A percentile compares a stretch with the other conserved stretches of the same genome.
phyloP scores from a whole-genome alignment of 2,797 vertebrate species.

The Myotis planiceps region DNA sequence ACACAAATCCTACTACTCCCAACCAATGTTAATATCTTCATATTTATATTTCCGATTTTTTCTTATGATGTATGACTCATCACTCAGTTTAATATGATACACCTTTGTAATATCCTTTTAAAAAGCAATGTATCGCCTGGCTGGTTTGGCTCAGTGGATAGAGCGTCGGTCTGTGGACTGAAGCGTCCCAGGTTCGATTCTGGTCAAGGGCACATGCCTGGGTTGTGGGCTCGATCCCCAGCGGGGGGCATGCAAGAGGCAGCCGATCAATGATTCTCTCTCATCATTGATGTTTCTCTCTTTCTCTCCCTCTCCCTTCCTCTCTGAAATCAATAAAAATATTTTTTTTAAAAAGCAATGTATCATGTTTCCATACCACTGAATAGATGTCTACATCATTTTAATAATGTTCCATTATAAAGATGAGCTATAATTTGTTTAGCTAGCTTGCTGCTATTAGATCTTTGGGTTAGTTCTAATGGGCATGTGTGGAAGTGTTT shows the following conservation, averaged over 20 bases:
- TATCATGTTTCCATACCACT: neutral
- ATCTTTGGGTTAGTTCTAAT: neutral
- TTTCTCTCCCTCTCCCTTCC: too few relatives aligned
- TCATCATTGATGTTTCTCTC: too few relatives aligned
- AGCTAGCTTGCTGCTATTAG: neutral
- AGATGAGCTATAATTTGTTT: neutral
- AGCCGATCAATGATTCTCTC: too few relatives aligned
- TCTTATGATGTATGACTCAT: neutral
- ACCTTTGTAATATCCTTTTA: neutral
- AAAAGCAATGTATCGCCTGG: neutral
- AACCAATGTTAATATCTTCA: neutral
- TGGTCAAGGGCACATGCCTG: too few relatives aligned
- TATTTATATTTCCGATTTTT: neutral
- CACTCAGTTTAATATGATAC: neutral
- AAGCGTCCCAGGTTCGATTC: neutral
- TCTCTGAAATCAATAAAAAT: neutral
- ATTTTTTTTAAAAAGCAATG: neutral
- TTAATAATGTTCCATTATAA: neutral
- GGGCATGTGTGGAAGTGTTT: neutral
- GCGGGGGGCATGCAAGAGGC: rapidly evolving
- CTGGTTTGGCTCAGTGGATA: neutral
- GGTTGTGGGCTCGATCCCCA: too few relatives aligned
- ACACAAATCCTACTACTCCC: neutral
- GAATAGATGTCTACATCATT: neutral
- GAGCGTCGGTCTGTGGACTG: neutral